These are phyloP conservation scores for Heliconius charithonia DNA, from an alignment of 2,888 invertebrate species.

Conservation along the genomic window DNA sequence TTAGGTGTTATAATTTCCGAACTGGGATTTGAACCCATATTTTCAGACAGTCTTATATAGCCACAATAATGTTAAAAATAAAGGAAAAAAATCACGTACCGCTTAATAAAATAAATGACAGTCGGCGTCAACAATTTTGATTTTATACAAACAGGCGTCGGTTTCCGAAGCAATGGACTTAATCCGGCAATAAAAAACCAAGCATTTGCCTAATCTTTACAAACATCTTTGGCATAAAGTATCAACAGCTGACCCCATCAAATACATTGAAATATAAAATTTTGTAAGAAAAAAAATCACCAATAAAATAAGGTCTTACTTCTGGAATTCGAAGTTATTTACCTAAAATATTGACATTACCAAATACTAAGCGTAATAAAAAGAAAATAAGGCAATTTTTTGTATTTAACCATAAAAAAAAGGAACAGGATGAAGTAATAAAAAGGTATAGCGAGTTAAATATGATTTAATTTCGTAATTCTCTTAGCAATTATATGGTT, in stretches of 20 bases:
- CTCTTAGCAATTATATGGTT: slow-evolving; percentile 81
- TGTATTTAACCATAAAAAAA: neutral
- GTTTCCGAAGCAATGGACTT: slow-evolving; percentile 40
- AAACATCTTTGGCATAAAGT: slow-evolving; percentile 47
- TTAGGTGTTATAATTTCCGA: neutral
- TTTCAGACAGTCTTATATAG: neutral
- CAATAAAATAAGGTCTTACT: slow-evolving; percentile 27
- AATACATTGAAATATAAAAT: slow-evolving; percentile 35
- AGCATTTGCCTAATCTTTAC: slow-evolving; percentile 49
- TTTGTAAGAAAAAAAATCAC: slow-evolving; percentile 25
- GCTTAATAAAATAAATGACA: slow-evolving; percentile 40
- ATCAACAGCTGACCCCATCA: slow-evolving; percentile 42
- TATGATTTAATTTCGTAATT: slow-evolving; percentile 83
- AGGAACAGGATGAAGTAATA: slow-evolving; percentile 47
- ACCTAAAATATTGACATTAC: neutral
- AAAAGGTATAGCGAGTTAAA: slow-evolving; percentile 75
- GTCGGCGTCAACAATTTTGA: slow-evolving; percentile 33
- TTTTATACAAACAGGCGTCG: slow-evolving; percentile 38
- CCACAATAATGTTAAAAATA: neutral
- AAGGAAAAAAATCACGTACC: slow-evolving; percentile 10
- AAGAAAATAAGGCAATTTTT: neutral
- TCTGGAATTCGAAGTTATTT: neutral
- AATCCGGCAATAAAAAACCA: slow-evolving; percentile 48
- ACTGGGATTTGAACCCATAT: neutral
- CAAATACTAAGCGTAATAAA: neutral